These are phyloP conservation scores for Ormyrus labotus DNA, from an alignment of 2,888 invertebrate genomes.

Conservation along the genomic window DNA sequence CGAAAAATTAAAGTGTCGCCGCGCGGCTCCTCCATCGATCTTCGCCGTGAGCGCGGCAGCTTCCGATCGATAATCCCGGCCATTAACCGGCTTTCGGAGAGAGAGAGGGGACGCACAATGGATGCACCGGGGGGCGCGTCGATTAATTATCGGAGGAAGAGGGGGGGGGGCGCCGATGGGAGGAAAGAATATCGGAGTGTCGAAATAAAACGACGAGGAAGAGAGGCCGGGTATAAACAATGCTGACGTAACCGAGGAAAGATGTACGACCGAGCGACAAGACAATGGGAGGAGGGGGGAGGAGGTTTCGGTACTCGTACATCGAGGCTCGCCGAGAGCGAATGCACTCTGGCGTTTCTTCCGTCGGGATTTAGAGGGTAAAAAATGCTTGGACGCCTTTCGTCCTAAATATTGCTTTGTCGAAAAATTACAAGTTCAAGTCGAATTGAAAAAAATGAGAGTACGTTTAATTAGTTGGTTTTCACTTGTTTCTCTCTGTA, in stretches of 20 bases:
- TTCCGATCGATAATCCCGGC: background rate
- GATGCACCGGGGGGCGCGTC: background rate
- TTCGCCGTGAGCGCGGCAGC: too few species aligned
- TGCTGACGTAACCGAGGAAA: slow-evolving; percentile 67
- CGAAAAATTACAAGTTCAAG: too few species aligned
- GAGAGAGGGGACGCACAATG: background rate
- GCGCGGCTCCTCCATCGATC: too few species aligned
- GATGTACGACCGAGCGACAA: slow-evolving; percentile 67
- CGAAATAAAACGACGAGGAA: slow-evolving; percentile 59
- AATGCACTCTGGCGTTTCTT: slow-evolving; percentile 9
- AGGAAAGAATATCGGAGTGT: slow-evolving; percentile 54
- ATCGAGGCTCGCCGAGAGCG: background rate
- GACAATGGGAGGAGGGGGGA: slow-evolving; percentile 62
- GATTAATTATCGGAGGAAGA: slow-evolving; percentile 22
- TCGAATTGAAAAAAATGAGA: too few species aligned
- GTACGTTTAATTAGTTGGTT: too few species aligned
- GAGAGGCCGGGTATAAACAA: slow-evolving; percentile 64
- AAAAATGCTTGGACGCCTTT: too few species aligned
- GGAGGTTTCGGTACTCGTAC: background rate
- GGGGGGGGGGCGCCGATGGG: slow-evolving; percentile 8
- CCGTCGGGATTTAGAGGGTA: background rate
- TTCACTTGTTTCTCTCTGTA: too few species aligned
- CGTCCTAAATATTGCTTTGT: too few species aligned
- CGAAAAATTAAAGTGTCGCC: too few species aligned
- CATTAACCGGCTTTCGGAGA: background rate